Evolutionary conservation across 92 coral and sea anemone genomes (phyloP), one percentile per base, ranked within the genome.

Genomic region (Parazoanthus swiftii): DNA sequence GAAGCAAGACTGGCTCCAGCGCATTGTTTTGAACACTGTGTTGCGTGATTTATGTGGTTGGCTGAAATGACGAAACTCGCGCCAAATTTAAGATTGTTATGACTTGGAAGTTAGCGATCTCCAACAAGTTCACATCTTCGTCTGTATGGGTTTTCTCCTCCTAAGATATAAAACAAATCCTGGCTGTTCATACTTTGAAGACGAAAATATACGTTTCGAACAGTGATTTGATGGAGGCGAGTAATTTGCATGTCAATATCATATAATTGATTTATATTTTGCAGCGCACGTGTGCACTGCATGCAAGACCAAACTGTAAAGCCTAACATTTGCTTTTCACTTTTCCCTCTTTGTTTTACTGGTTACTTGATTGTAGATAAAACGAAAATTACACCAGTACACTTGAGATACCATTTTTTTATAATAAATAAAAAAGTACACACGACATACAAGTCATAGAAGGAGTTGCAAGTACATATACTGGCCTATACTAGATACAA

Each of bases 201-300:
- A 11, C 5, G 21, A 9, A 80, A 58, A 20, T 2, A 80, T 33
- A 82, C 86, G 76, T 66, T 82, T 68, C 86, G 21, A 15, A 5
- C 20, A 82, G 38, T 82, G 86, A 82, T 82, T 66, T 43, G 85
- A 63, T 71, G 36, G 75, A 72, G 35, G 63, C 25, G 3, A 29
- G 36, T 25, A 39, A 76, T 39, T 74, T 74, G 21, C 43, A 73
- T 73, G 35, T 3, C 76, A 26, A 7, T 33, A 33, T 11, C 1
- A 39, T 16, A 11, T 13, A 33, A 36, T 4, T 20, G 23, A 39
- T 77, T 20, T 20, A 77, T 44, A 33, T 74, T 10, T 18, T 36
- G 37, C 77, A 42, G 77, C 59, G 86, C 86, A 82, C 86, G 86
- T 82, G 86, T 46, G 43, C 66, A 72, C 42, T 50, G 15, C 78